Percentiles rank a stretch among this genome's conserved stretches.
Evolutionary conservation across 53 echinoderm and acorn worm genomes (phyloP).

Genomic region (Henricia sp.): DNA sequence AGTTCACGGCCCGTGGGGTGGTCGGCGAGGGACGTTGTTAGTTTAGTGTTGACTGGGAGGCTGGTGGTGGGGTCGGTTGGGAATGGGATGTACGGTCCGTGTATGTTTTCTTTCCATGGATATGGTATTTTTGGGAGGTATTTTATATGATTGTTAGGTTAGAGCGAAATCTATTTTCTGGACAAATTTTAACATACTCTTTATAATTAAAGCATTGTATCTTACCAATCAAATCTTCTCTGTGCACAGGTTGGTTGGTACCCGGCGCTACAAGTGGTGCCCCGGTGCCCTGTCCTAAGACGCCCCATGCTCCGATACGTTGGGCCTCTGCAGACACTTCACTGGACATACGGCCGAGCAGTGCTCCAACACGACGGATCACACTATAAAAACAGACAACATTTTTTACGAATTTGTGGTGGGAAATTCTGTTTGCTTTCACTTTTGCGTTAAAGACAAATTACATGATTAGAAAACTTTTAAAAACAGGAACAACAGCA

Average conservation of each 20-base stretch:
- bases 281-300: constrained; percentile 81
- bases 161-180: too few relatives aligned
- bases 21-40: constrained; percentile 57
- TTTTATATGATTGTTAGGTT: too few relatives aligned
- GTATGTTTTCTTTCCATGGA: too few relatives aligned
- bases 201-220: too few relatives aligned
- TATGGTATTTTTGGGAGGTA: too few relatives aligned
- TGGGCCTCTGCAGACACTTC: constrained; percentile 86
- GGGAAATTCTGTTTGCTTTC: too few relatives aligned
- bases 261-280: constrained; percentile 67
- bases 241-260: constrained; percentile 67
- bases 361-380: constrained; percentile 88
- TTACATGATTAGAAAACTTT: too few relatives aligned
- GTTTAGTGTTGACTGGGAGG: constrained; percentile 67
- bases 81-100: constrained; percentile 94
- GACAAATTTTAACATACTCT: too few relatives aligned
- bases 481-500: too few relatives aligned
- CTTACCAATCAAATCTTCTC: constrained; percentile 93
- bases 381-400: constrained; percentile 53
- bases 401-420: too few relatives aligned
- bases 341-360: constrained; percentile 72
- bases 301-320: constrained; percentile 87
- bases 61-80: constrained; percentile 83
- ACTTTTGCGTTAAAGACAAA: too few relatives aligned
- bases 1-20: constrained; percentile 86